Evolutionary conservation across 1,140 invertebrate species (phyloP), one percentile per base, ranked within the genome.

Genomic region (Drosophila lacertosa): DNA sequence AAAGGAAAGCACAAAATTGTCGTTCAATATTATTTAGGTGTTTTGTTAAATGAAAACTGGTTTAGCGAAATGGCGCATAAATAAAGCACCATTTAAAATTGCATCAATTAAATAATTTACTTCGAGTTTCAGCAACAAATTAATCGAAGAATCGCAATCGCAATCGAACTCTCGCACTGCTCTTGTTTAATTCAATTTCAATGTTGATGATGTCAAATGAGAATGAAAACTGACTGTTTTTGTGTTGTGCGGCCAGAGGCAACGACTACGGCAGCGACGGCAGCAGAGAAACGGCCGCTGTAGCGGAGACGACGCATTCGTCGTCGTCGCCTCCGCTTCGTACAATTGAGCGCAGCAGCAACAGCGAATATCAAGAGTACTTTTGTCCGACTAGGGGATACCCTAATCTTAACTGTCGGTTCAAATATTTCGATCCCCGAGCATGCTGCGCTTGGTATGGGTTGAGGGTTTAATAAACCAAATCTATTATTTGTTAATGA

Each of bases 121-220:
- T 77, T 77, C 64, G 54, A 64, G 64, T 50, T 67, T 53, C 63
- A 71, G 40, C 47, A 81, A 74, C 32, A 33, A 54, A 54, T 67
- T 50, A 62, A 68, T 53, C 58, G 59, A 54, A 35, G 54, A 50
- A 63, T 63, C 48, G 48, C 29, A 64, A 72, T 60, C 65, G 33
- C 57, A 68, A 50, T 68, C 50, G 11, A 58, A 45, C 60, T 66
- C 60, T 66, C 42, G 55, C 39, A 54, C 69, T 82, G 74, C 66
- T 88, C 83, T 88, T 77, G 66, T 88, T 86, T 82, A 88, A 88
- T 86, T 86, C 50, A 88, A 82, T 86, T 86, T 86, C 82, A 86
- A 88, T 88, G 82, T 88, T 86, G 82, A 86, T 86, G 82, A 86
- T 86, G 82, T 86, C 82, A 86, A 86, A 86, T 86, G 82, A 86